phyloP scores from a whole-genome alignment of 2,888 invertebrate species.

The Drosophila neonasuta region DNA sequence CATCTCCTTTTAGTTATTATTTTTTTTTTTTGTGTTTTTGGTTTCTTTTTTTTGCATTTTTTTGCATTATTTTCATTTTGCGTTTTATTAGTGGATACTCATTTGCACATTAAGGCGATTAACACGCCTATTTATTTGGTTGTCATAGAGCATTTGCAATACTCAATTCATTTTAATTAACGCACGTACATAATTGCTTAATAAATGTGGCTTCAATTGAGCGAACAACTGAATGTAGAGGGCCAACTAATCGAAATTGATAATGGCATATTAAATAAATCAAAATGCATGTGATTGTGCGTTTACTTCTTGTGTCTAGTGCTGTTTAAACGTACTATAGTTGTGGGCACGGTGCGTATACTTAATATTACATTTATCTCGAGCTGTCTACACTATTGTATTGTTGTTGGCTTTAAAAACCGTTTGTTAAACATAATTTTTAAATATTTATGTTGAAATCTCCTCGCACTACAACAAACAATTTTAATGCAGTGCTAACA shows the following conservation, averaged over 20 bases:
- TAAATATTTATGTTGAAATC: conserved; percentile 21
- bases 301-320: background rate
- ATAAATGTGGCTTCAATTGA: conserved; percentile 20
- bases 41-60: conserved; percentile 10
- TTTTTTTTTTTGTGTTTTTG: conserved; percentile 5
- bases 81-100: conserved; percentile 6
- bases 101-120: conserved; percentile 55
- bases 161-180: conserved; percentile 55
- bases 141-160: conserved; percentile 15
- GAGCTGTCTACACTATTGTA: background rate
- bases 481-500: conserved; percentile 44
- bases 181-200: conserved; percentile 39
- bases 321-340: background rate
- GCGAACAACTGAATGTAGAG: background rate
- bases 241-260: conserved; percentile 6
- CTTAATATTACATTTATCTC: no score
- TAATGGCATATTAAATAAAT: conserved; percentile 1
- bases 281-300: conserved; percentile 8
- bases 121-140: conserved; percentile 28
- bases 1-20: conserved; percentile 5
- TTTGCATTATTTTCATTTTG: conserved; percentile 3
- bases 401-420: background rate
- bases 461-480: conserved; percentile 24
- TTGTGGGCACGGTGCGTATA: no score
- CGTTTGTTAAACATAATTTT: conserved; percentile 11